These are phyloP conservation scores for Paelopatides confundens DNA, from an alignment of 53 echinoderm and acorn worm species.

Conservation along the genomic window DNA sequence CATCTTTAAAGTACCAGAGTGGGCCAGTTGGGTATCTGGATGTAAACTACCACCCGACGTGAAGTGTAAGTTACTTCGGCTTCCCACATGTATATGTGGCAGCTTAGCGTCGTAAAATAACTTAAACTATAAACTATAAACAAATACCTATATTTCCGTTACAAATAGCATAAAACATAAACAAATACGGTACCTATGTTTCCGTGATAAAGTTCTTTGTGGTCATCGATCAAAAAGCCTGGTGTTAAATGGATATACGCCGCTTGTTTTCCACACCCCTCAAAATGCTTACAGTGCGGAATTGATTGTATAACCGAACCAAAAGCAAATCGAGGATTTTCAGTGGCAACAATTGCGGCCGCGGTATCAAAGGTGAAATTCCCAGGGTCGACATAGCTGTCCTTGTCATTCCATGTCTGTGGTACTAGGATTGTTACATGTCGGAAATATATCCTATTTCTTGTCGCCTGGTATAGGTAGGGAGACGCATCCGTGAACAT, in stretches of 20 bases:
- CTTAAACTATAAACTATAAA: too few relatives aligned
- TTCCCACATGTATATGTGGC: too few relatives aligned
- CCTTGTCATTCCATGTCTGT: constrained; percentile 50
- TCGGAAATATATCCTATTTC: constrained; percentile 55
- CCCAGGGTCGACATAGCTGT: constrained; percentile 45
- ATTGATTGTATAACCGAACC: not conserved
- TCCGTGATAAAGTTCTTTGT: constrained; percentile 16
- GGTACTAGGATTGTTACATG: constrained; percentile 67
- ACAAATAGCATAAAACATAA: not conserved
- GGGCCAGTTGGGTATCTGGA: too few relatives aligned
- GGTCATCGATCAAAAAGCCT: constrained; percentile 36
- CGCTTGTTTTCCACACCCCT: constrained; percentile 67
- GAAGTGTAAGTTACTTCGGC: too few relatives aligned
- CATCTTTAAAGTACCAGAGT: too few relatives aligned
- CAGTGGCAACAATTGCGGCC: constrained; percentile 71
- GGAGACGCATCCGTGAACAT: constrained; percentile 66
- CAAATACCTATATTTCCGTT: too few relatives aligned
- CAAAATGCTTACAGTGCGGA: constrained; percentile 67
- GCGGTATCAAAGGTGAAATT: constrained; percentile 68
- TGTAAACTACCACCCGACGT: too few relatives aligned
- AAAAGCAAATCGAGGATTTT: constrained; percentile 63
- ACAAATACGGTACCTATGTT: not conserved
- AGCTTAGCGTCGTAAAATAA: too few relatives aligned
- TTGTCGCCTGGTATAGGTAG: constrained; percentile 66
- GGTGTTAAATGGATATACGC: constrained; percentile 64